Evolutionary conservation across 2,113 vertebrate species (phyloP).

Genomic region (Sphaerodactylus townsendi): DNA sequence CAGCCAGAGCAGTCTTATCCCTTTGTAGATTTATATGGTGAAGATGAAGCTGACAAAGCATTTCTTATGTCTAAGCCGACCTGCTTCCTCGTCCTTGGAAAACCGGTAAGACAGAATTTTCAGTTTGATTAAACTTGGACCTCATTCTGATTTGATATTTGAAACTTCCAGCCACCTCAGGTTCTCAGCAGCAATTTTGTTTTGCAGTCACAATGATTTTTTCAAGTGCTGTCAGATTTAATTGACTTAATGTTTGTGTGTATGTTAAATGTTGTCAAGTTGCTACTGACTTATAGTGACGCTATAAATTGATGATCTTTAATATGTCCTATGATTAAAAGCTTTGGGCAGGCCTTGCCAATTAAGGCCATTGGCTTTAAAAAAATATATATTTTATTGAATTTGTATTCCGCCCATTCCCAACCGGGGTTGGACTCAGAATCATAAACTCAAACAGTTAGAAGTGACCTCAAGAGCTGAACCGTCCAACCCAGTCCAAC

Average conservation of each 20-base stretch:
- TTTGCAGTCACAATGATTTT: neutral
- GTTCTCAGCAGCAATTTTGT: neutral
- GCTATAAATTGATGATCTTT: too few species aligned
- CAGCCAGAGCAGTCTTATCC: conserved; percentile 30
- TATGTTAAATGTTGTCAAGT: too few species aligned
- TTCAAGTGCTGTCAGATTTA: neutral
- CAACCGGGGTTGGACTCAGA: too few species aligned
- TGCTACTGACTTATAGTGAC: too few species aligned
- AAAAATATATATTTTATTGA: too few species aligned
- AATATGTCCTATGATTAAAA: too few species aligned
- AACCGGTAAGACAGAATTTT: conserved; percentile 82
- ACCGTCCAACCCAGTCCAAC: too few species aligned
- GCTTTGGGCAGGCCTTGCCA: too few species aligned
- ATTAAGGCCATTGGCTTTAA: too few species aligned
- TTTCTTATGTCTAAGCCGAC: conserved; percentile 84
- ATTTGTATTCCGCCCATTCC: too few species aligned
- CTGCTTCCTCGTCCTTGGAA: conserved; percentile 89
- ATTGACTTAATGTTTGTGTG: neutral
- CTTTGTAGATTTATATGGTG: conserved; percentile 82
- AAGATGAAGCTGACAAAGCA: conserved; percentile 85
- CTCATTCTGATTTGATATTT: neutral
- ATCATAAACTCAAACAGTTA: too few species aligned
- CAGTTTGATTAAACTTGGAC: neutral
- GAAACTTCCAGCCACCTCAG: neutral
- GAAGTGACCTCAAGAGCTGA: too few species aligned